A percentile compares a stretch with the other conserved stretches of the same genome.
Evolutionary conservation across 1,140 invertebrate species (phyloP).

Genomic region (Sitophilus oryzae): DNA sequence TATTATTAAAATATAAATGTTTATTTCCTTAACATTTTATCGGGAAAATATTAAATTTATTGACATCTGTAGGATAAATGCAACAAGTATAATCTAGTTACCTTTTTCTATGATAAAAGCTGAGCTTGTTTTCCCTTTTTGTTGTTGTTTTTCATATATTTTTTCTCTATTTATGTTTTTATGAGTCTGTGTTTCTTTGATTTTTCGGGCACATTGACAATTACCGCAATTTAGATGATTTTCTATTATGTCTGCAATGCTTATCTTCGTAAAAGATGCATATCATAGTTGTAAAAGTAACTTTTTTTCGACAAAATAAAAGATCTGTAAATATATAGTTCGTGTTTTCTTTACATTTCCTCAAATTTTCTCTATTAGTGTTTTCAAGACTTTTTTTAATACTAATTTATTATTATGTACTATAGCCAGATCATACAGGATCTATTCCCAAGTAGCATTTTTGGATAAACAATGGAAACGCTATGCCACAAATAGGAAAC

Average conservation of each 20-base stretch:
- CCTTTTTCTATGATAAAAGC: constrained; percentile 2
- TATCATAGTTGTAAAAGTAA: constrained; percentile 75
- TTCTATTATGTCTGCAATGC: constrained; percentile 39
- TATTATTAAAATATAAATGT: too few relatives aligned
- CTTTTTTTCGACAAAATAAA: constrained; percentile 66
- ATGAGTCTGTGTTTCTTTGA: constrained; percentile 7
- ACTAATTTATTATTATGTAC: too few relatives aligned
- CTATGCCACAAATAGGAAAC: too few relatives aligned
- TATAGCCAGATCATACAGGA: too few relatives aligned
- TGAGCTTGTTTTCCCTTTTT: constrained; percentile 15
- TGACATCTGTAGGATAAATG: too few relatives aligned
- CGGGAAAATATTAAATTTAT: too few relatives aligned
- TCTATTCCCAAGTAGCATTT: too few relatives aligned
- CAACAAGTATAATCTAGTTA: too few relatives aligned
- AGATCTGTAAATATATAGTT: constrained; percentile 50
- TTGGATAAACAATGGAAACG: too few relatives aligned
- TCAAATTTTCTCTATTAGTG: too few relatives aligned
- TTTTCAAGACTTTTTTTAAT: too few relatives aligned
- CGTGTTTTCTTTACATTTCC: constrained; percentile 15
- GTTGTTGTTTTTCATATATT: constrained; percentile 5
- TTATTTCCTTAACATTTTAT: too few relatives aligned
- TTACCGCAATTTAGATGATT: constrained; percentile 4
- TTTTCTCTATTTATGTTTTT: constrained; percentile 14
- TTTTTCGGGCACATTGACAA: constrained; percentile 6
- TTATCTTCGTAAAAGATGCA: constrained; percentile 67